Conservation (phyloP, 2,797 vertebrate genomes). For the Manis crassicaudata region DNA sequence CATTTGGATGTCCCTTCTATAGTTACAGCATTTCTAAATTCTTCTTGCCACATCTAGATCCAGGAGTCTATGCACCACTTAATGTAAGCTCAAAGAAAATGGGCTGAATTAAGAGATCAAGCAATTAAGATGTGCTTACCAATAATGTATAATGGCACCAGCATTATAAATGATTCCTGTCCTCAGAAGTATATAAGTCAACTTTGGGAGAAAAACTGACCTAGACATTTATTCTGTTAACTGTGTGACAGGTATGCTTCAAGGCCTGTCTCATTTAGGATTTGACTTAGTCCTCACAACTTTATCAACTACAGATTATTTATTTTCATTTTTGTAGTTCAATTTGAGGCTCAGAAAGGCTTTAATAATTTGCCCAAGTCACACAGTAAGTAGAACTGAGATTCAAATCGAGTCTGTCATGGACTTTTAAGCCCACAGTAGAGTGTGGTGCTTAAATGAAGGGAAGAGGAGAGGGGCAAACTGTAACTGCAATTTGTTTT, state of each 20-base stretch:
- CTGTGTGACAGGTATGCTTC: background rate
- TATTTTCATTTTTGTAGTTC: slow-evolving; percentile 49
- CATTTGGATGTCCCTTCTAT: background rate
- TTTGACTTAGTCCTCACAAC: slow-evolving; percentile 31
- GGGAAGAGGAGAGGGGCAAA: background rate
- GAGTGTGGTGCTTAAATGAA: background rate
- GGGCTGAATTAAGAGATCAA: background rate
- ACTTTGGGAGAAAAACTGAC: background rate
- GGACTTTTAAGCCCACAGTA: background rate
- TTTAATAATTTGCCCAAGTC: slow-evolving; percentile 49
- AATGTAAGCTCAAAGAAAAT: slow-evolving; percentile 32
- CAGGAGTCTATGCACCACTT: background rate
- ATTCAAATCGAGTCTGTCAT: slow-evolving; percentile 13
- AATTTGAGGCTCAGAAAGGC: background rate
- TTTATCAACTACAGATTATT: slow-evolving; percentile 17
- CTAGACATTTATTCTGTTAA: background rate
- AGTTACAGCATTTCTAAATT: slow-evolving; percentile 38
- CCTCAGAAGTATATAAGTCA: slow-evolving; percentile 11
- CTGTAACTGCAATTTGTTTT: background rate
- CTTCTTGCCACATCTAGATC: background rate
- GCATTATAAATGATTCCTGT: slow-evolving; percentile 14
- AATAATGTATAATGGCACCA: background rate
- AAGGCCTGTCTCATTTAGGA: background rate
- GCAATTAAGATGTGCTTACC: background rate
- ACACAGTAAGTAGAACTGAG: background rate